Percentiles rank a stretch among this genome's conserved stretches.
Conservation (phyloP, 1,140 invertebrate genomes). For the Drosophila repleta region DNA sequence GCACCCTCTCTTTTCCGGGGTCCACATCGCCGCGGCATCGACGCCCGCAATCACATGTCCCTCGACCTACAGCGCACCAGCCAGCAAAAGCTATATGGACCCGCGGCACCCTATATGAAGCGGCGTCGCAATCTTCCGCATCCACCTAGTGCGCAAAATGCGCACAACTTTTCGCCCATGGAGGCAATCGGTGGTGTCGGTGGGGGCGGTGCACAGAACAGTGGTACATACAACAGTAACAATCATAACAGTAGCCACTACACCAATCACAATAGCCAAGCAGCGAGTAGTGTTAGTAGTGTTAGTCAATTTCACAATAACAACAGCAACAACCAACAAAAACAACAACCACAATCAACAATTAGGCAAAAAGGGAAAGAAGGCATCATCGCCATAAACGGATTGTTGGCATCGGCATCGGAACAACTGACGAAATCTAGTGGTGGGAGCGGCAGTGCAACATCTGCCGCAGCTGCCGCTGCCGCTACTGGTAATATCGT, state of each 20-base stretch:
- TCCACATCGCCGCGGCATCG: constrained; percentile 56
- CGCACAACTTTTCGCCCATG: constrained; percentile 80
- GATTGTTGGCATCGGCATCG: constrained; percentile 70
- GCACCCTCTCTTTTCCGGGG: constrained; percentile 70
- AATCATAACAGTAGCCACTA: constrained; percentile 40
- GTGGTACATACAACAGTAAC: constrained; percentile 40
- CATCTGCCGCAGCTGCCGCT: constrained; percentile 64
- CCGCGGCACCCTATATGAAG: constrained; percentile 74
- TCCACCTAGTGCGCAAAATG: constrained; percentile 81
- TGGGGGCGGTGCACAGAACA: constrained; percentile 61
- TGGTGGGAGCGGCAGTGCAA: constrained; percentile 79
- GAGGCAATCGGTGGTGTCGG: constrained; percentile 50
- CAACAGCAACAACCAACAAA: constrained; percentile 48
- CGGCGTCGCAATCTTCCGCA: constrained; percentile 75
- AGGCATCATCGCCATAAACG: constrained; percentile 72
- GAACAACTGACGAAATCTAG: constrained; percentile 82
- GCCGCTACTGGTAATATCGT: constrained; percentile 81
- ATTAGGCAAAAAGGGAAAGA: constrained; percentile 83
- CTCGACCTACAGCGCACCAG: constrained; percentile 76
- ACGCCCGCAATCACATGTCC: constrained; percentile 75
- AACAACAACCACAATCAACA: constrained; percentile 41
- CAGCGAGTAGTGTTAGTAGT: constrained; percentile 76
- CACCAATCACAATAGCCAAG: constrained; percentile 46
- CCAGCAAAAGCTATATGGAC: constrained; percentile 78
- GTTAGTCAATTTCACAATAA: constrained; percentile 61